Conservation (phyloP, 2,888 invertebrate genomes). For the Noctua janthina region DNA sequence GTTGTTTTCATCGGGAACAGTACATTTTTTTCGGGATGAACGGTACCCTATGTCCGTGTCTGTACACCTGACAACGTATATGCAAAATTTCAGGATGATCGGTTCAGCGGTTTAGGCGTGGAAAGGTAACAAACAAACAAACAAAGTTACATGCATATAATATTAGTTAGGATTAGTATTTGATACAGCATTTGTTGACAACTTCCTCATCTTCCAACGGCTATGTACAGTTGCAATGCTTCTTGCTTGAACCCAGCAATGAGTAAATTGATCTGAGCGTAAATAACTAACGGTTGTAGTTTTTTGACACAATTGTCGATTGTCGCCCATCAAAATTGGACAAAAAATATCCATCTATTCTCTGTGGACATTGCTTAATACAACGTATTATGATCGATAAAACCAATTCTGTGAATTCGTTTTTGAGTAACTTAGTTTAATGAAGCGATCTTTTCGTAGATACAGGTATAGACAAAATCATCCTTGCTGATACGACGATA, state of each 20-base stretch:
- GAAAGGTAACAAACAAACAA: too few species aligned
- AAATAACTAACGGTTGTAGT: constrained; percentile 48
- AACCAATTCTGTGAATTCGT: constrained; percentile 10
- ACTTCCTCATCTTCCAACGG: not conserved
- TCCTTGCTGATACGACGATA: not conserved
- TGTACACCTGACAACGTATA: too few species aligned
- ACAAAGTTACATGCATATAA: too few species aligned
- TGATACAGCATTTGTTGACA: too few species aligned
- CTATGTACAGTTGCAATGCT: constrained; percentile 30
- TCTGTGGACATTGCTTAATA: constrained; percentile 26
- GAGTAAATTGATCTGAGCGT: constrained; percentile 42
- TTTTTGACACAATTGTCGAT: constrained; percentile 41
- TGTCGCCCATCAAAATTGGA: constrained; percentile 30
- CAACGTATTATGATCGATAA: constrained; percentile 17
- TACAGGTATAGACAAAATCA: not conserved
- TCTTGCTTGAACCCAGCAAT: constrained; percentile 26
- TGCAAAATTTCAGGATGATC: too few species aligned
- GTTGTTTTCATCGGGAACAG: too few species aligned
- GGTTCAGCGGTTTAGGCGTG: too few species aligned
- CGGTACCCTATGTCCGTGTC: too few species aligned
- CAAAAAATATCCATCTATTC: constrained; percentile 40
- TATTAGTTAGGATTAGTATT: not conserved
- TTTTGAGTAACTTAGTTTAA: not conserved
- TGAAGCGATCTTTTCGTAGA: not conserved
- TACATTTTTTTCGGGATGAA: too few species aligned